These are phyloP conservation scores for Pseudorasbora parva DNA, from an alignment of 2,113 vertebrate genomes.

Conservation along the genomic window DNA sequence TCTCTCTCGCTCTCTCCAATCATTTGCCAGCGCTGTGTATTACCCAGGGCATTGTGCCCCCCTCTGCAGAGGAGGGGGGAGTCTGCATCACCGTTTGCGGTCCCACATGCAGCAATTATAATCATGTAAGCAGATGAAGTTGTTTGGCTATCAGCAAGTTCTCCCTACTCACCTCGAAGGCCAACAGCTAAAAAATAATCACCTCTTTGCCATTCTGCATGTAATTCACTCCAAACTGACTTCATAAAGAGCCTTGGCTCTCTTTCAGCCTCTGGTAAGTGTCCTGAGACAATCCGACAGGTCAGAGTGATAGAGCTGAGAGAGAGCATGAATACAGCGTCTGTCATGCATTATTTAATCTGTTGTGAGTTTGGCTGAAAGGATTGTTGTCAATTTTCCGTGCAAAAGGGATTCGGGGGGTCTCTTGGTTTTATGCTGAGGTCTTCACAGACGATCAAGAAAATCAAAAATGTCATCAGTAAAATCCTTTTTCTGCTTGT, in stretches of 20 bases:
- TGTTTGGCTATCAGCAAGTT: conserved; percentile 73
- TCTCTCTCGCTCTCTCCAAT: conserved; percentile 24
- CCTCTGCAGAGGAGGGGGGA: conserved; percentile 50
- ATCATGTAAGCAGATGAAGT: conserved; percentile 69
- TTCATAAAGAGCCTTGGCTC: conserved; percentile 40
- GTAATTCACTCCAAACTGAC: conserved; percentile 61
- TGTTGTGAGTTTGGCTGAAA: conserved; percentile 47
- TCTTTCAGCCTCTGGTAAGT: conserved; percentile 33
- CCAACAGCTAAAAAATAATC: conserved; percentile 61
- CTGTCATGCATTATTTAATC: conserved; percentile 63
- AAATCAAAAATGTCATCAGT: conserved; percentile 7
- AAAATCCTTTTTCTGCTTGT: neutral
- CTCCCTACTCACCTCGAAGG: conserved; percentile 64
- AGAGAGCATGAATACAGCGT: conserved; percentile 19
- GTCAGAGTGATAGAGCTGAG: conserved; percentile 27
- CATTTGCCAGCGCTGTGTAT: conserved; percentile 43
- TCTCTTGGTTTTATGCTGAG: conserved; percentile 17
- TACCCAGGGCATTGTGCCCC: conserved; percentile 65
- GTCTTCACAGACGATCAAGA: conserved; percentile 15
- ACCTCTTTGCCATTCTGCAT: conserved; percentile 51
- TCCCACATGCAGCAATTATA: conserved; percentile 73
- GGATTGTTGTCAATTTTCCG: conserved; percentile 28
- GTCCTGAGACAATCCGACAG: conserved; percentile 42
- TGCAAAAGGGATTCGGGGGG: conserved; percentile 5
- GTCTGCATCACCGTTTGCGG: conserved; percentile 44